A percentile compares a stretch with the other conserved stretches of the same genome.
Evolutionary conservation across 2,797 vertebrate species (phyloP).

Genomic region (Nasua narica): DNA sequence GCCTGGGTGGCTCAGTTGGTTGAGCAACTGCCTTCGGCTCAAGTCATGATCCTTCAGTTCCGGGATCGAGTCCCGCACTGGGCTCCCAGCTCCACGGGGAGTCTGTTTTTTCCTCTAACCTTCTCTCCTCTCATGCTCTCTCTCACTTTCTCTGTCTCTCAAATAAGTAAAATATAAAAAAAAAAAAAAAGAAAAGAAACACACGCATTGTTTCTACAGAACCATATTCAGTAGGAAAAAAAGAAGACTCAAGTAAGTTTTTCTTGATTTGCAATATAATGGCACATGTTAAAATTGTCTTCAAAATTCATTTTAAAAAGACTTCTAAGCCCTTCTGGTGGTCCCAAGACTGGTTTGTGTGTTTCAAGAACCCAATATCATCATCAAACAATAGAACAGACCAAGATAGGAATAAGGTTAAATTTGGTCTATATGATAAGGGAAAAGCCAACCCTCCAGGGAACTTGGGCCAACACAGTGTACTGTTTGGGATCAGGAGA

Average conservation of each 20-base stretch:
- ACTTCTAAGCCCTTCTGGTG: neutral
- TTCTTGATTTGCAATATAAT: neutral
- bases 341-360: neutral
- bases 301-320: neutral
- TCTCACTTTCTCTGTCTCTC: too few species aligned
- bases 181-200: too few species aligned
- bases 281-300: neutral
- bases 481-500: conserved; percentile 83
- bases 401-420: conserved; percentile 18
- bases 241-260: neutral
- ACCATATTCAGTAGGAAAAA: neutral
- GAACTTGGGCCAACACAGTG: conserved; percentile 80
- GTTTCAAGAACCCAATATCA: neutral
- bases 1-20: too few species aligned
- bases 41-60: too few species aligned
- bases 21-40: too few species aligned
- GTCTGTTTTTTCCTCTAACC: too few species aligned
- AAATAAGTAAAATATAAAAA: too few species aligned
- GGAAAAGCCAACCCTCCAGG: conserved; percentile 23
- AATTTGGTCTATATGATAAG: conserved; percentile 73
- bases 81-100: too few species aligned
- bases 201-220: neutral
- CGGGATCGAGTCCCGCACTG: too few species aligned
- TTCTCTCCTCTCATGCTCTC: too few species aligned
- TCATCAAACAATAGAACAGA: neutral